Evolutionary conservation across 2,113 vertebrate genomes (phyloP), one percentile per base, ranked within the genome.

Genomic region (Chionis minor): DNA sequence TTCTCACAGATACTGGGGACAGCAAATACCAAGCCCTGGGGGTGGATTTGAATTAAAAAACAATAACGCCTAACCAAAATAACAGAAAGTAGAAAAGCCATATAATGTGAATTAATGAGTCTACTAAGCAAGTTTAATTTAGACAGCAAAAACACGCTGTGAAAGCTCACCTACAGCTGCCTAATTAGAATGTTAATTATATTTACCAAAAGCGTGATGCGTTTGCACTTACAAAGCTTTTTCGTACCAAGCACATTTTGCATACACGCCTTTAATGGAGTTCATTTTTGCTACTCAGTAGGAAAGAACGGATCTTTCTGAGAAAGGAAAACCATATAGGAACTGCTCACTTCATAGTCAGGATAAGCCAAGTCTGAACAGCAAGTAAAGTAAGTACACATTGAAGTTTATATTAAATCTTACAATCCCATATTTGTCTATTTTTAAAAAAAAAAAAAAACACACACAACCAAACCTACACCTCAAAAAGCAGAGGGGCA

Each of bases 331-430:
- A 4, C 44, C 32, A 58, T 0, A 56, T 0, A 56, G 44, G 65
- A 82, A 72, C 62, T 2, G 40, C 49, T 80, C 27, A 3, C 24
- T 69, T 52, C 16, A 22, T 12, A 45, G 17, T 7, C 38, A n/a
- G 42, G 22, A 72, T 3, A 55, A 22, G 59, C 8, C 4, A 28
- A 51, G 18, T 38, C 56, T 19, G 10, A 81, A 49, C 27, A 49
- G 6, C 20, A 61, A 74, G 42, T 47, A 61, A 66, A 72, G 0
- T 14, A 35, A n/a, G 55, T 0, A 5, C 6, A 27, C 4, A 3
- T 0, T 10, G 30, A 62, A 54, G 49, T 33, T 2, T 10, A 51
- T 5, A 14, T 4, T 20, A 16, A 22, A 7, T 4, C 45, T 18
- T 10, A 13, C 12, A 12, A 27, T 3, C 28, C 9, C 1, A 9